Base-by-base conservation (phyloP, 2,797 vertebrate species). In the Silurus lanzhouensis region DNA sequence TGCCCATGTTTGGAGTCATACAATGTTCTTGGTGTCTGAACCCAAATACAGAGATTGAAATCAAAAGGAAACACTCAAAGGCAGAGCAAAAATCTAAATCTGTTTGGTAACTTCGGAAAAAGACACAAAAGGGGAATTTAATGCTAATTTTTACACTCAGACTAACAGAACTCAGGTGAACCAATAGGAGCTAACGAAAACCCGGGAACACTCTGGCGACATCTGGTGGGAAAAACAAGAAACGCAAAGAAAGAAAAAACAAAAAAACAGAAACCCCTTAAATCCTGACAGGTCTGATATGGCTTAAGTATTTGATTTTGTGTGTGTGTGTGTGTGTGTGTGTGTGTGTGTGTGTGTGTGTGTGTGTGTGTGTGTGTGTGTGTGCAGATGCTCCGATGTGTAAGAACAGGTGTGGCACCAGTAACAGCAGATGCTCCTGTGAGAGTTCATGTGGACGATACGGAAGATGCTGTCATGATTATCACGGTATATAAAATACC, bases 341-440 rank as follows among this genome's bases (percentile, higher is more conserved):
- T 61, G 57, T 81, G 64, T 70, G 48, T 60, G 52, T 70, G 31
- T 71, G 27, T n/a, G 78, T 67, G 63, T 67, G 79, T 67, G 79
- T 81, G 63, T 67, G 79, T 81, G 61, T 80, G 78, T 80, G 78
- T 68, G 78, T 66, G 61, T 81, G 64, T 70, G 66, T 60, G 52
- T 70, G 31, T 71, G 5, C 27, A 70, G 66, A 5, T 71, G 52
- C 9, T 57, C 52, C 66, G 14, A 68, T 22, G 27, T 82, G 81
- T 58, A 57, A 5, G 12, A 27, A 14, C 20, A 25, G 48, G 20
- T 82, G 80, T 82, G 80, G 80, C 17, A 31, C 5, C 25, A 57
- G 52, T 19, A 19, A 68, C 48, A 38, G 52, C 48, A 31, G 6
- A 0, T 82, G 80, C 25, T 82, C 64, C 64, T 82, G 80, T 82